Percentiles rank a stretch among this genome's conserved stretches.
phyloP scores from a whole-genome alignment of 2,797 vertebrate genomes.

The Sebastes minor region DNA sequence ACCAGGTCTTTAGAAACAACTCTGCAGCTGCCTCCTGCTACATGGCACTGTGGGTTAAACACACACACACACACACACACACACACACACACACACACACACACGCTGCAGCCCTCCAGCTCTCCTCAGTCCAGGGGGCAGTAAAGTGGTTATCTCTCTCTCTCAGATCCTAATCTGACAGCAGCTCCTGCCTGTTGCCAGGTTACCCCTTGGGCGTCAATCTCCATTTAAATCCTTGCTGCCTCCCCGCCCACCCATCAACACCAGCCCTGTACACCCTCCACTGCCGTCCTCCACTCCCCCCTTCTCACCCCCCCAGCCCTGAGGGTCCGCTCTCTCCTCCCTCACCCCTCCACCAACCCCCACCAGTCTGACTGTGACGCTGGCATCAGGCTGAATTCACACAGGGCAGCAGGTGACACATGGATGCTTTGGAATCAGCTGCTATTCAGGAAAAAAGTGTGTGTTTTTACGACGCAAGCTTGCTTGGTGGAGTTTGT shows the following conservation, averaged over 20 bases:
- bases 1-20: conserved; percentile 76
- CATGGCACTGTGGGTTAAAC: conserved; percentile 80
- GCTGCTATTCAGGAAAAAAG: conserved; percentile 34
- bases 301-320: conserved; percentile 8
- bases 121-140: conserved; percentile 84
- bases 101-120: conserved; percentile 65
- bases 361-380: conserved; percentile 8
- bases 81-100: conserved; percentile 27
- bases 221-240: conserved; percentile 83
- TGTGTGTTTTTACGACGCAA: conserved; percentile 16
- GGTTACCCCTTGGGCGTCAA: conserved; percentile 87
- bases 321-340: conserved; percentile 34
- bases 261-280: conserved; percentile 59
- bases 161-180: conserved; percentile 98
- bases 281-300: conserved; percentile 30
- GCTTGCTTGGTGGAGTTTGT: conserved; percentile 6
- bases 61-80: conserved; percentile 25
- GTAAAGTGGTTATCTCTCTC: conserved; percentile 95
- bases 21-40: conserved; percentile 78
- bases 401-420: conserved; percentile 66
- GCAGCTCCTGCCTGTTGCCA: conserved; percentile 92
- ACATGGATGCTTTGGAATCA: conserved; percentile 63
- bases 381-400: conserved; percentile 55
- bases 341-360: conserved; percentile 7
- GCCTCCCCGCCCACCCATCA: conserved; percentile 76